Conservation (phyloP, 2,888 invertebrate genomes). For the Ichneumoninae sp. region DNA sequence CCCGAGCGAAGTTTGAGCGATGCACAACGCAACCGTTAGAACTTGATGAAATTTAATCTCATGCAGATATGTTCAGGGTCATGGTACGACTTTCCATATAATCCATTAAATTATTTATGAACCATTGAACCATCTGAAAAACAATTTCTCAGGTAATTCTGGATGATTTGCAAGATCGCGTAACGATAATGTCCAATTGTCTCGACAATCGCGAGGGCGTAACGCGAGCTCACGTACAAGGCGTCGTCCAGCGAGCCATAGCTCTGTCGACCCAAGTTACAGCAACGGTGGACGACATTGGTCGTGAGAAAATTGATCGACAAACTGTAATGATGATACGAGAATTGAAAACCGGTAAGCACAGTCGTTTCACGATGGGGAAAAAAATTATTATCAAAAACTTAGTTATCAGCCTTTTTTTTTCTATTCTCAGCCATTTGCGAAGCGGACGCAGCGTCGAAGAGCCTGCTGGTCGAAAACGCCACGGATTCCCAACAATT, state of each 20-base stretch:
- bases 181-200: conserved; percentile 76
- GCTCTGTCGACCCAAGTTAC: conserved; percentile 79
- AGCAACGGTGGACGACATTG: conserved; percentile 80
- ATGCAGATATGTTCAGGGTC: too few species aligned
- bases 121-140: neutral
- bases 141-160: conserved; percentile 76
- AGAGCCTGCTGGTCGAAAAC: conserved; percentile 77
- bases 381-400: neutral
- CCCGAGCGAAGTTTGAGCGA: too few species aligned
- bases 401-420: conserved; percentile 3
- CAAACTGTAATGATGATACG: conserved; percentile 80
- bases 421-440: conserved; percentile 77
- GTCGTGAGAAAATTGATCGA: conserved; percentile 79
- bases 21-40: too few species aligned
- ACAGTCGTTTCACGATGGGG: neutral
- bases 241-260: conserved; percentile 78
- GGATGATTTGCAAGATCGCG: conserved; percentile 80
- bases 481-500: conserved; percentile 81
- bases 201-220: conserved; percentile 79
- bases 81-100: too few species aligned
- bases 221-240: conserved; percentile 76
- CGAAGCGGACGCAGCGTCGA: conserved; percentile 80
- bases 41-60: too few species aligned
- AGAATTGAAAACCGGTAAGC: conserved; percentile 81
- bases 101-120: neutral